These are phyloP conservation scores for Hypolimnas misippus DNA, from an alignment of 2,888 invertebrate species.

Conservation along the genomic window DNA sequence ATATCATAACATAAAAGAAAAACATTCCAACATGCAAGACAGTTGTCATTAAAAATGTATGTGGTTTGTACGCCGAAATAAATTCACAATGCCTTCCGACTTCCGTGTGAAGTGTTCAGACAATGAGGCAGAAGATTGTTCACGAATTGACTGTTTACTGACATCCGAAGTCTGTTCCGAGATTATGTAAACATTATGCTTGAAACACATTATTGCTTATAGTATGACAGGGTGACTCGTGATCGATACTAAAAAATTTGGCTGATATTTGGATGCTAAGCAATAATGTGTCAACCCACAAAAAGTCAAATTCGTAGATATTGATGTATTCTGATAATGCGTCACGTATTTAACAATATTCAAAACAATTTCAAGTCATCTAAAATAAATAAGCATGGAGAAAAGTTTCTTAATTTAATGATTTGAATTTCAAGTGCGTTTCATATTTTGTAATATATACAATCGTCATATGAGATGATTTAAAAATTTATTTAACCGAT, in stretches of 20 bases:
- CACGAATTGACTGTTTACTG: constrained; percentile 22
- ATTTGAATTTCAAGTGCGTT: too few species aligned
- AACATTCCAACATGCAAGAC: background rate
- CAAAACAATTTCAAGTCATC: too few species aligned
- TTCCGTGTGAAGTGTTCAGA: constrained; percentile 28
- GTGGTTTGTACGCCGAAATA: background rate
- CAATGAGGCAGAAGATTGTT: constrained; percentile 31
- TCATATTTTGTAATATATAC: too few species aligned
- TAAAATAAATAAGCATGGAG: too few species aligned
- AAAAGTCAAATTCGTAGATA: too few species aligned
- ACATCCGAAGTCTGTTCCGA: constrained; percentile 28
- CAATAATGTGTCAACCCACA: too few species aligned
- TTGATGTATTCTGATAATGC: too few species aligned
- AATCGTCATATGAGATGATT: too few species aligned
- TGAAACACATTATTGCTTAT: background rate
- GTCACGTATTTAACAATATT: too few species aligned
- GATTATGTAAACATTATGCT: constrained; percentile 21
- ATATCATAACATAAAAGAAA: background rate
- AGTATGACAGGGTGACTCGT: background rate
- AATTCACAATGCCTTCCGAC: constrained; percentile 20
- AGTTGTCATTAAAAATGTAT: background rate
- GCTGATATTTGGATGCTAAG: too few species aligned
- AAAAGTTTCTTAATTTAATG: too few species aligned
- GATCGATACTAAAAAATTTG: background rate
- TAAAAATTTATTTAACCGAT: too few species aligned